phyloP scores from a whole-genome alignment of 1,140 invertebrate species.

The Orius laevigatus region DNA sequence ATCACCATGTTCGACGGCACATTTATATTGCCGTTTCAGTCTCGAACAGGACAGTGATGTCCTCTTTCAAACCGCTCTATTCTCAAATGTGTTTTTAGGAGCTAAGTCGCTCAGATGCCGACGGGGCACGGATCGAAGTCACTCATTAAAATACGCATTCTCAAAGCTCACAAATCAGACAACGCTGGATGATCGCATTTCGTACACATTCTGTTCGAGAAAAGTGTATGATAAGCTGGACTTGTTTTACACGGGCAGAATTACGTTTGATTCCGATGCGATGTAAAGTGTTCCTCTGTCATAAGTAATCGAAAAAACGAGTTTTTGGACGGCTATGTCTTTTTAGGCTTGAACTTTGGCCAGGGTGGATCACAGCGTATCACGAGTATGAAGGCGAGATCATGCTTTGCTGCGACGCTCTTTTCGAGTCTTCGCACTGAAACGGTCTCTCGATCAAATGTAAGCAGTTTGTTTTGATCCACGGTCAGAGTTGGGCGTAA shows the following conservation, averaged over 20 bases:
- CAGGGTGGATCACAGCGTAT: constrained; percentile 67
- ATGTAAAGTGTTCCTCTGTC: constrained; percentile 55
- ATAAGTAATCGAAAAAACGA: constrained; percentile 33
- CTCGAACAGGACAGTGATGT: no score
- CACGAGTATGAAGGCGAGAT: constrained; percentile 74
- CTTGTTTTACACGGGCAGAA: constrained; percentile 61
- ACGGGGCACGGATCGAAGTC: constrained; percentile 7
- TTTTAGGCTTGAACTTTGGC: constrained; percentile 72
- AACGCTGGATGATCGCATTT: constrained; percentile 51
- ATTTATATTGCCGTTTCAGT: no score
- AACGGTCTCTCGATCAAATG: constrained; percentile 62
- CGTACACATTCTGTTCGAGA: constrained; percentile 72
- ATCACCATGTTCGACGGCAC: no score
- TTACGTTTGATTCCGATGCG: constrained; percentile 55
- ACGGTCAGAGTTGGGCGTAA: no score
- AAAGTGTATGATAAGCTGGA: constrained; percentile 59
- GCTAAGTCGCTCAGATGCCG: no score
- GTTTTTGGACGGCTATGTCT: constrained; percentile 3
- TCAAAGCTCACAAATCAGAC: constrained; percentile 39
- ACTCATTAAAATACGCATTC: constrained; percentile 37
- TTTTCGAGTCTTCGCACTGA: constrained; percentile 49
- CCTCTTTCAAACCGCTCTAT: no score
- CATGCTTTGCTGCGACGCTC: constrained; percentile 74
- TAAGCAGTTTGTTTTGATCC: constrained; percentile 29
- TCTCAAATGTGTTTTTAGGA: no score